Evolutionary conservation across 2,888 invertebrate genomes (phyloP).

Genomic region (Siphonodentalium dalli): DNA sequence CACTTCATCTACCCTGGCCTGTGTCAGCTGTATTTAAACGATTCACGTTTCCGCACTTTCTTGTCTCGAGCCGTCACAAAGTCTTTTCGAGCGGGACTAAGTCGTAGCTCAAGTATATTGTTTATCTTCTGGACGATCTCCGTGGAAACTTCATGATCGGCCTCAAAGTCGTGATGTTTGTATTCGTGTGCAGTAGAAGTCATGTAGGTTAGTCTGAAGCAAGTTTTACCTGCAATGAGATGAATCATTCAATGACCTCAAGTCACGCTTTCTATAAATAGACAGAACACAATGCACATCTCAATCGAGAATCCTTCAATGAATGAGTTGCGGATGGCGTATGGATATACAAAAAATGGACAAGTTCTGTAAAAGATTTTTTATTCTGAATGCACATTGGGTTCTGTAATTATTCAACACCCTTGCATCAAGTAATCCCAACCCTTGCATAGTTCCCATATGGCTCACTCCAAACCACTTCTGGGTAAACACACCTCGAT

Average conservation of each 20-base stretch:
- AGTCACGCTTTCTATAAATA: neutral
- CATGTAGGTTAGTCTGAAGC: conserved; percentile 77
- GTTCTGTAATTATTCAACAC: too few relatives aligned
- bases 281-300: too few relatives aligned
- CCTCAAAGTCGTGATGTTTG: conserved; percentile 86
- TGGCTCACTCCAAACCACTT: too few relatives aligned
- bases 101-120: conserved; percentile 82
- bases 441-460: too few relatives aligned
- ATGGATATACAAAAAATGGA: neutral
- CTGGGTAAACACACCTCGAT: too few relatives aligned
- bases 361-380: too few relatives aligned
- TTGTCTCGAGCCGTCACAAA: conserved; percentile 80
- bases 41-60: conserved; percentile 66
- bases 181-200: conserved; percentile 72
- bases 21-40: conserved; percentile 34
- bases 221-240: conserved; percentile 69
- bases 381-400: too few relatives aligned
- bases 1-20: too few relatives aligned
- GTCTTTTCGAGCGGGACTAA: conserved; percentile 81
- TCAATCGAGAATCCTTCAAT: neutral
- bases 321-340: too few relatives aligned
- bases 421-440: too few relatives aligned
- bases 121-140: conserved; percentile 88
- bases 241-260: neutral
- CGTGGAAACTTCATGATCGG: conserved; percentile 76